Evolutionary conservation across 2,888 invertebrate species (phyloP), one percentile per base, ranked within the genome.

Genomic region (Cenopis cana): DNA sequence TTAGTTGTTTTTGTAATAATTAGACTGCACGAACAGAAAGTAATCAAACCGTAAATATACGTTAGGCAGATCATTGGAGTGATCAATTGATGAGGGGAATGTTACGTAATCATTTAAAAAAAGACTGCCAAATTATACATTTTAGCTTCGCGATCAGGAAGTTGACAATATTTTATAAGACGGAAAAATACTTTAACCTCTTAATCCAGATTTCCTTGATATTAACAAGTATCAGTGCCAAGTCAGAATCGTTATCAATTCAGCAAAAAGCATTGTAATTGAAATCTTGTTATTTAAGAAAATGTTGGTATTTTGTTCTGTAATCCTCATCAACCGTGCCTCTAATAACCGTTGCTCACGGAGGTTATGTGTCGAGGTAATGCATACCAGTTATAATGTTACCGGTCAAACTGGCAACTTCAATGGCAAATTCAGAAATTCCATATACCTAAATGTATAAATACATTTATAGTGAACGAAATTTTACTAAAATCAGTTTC

Each of bases 131-230:
- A 61, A 50, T 3, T 41, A 60, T 12, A 11, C 0, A 5, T 20
- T 49, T 33, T 36, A 14, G 24, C 29, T 50, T 36, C n/a, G 18
- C 50, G 33, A 62, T 50, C 33, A 49, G 50, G 24, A 69, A 64
- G 20, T 57, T 8, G 5, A 36, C 33, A 18, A 60, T 18, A 66
- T 60, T 65, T 75, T 75, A 76, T 75, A 75, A 74, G 74, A 76
- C 54, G 70, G 74, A 78, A 79, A 78, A 73, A n/a, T 46, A 46
- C 12, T 46, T 6, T 56, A 73, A 76, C 83, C 82, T 86, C 88
- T 89, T 85, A 81, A 86, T 85, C 88, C 86, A 86, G 89, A 83
- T 85, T 75, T 76, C 79, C 84, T 84, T 83, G 74, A 73, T 73
- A 74, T 74, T 62, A 17, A 60, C 9, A 33, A n/a, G 5, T 62